Evolutionary conservation across 2,888 invertebrate species (phyloP).

Genomic region (Antitype chi): DNA sequence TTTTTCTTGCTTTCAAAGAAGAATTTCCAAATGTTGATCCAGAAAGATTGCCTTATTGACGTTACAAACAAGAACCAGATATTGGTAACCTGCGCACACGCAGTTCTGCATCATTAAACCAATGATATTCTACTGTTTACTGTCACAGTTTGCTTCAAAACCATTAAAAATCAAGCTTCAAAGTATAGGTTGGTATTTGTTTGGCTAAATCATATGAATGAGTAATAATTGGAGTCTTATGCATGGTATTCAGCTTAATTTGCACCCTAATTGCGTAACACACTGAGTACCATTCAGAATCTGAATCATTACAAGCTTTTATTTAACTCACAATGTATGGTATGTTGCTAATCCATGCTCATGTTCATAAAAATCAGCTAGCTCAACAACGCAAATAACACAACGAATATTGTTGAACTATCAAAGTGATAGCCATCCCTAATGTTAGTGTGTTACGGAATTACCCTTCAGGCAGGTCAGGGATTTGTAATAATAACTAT

Average conservation of each 20-base stretch:
- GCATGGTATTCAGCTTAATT: not conserved
- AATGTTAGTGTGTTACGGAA: too few relatives aligned
- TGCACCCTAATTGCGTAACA: too few relatives aligned
- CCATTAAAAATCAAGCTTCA: constrained; percentile 1
- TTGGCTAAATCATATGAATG: constrained; percentile 12
- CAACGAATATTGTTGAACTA: too few relatives aligned
- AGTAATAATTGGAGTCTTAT: not conserved
- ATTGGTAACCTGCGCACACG: constrained; percentile 16
- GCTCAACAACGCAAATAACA: too few relatives aligned
- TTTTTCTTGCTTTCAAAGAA: constrained; percentile 7
- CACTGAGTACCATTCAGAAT: too few relatives aligned
- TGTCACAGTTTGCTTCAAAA: constrained; percentile 40
- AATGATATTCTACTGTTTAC: constrained; percentile 39
- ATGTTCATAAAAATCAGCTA: too few relatives aligned
- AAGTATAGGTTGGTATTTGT: constrained; percentile 1
- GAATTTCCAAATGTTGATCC: constrained; percentile 18
- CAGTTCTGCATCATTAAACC: constrained; percentile 39
- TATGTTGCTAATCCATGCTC: too few relatives aligned
- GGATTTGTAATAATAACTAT: not conserved
- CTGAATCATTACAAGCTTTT: too few relatives aligned
- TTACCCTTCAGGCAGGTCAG: too few relatives aligned
- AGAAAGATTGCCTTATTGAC: constrained; percentile 17
- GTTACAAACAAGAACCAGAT: constrained; percentile 12
- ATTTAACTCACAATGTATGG: too few relatives aligned
- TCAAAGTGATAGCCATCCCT: too few relatives aligned